phyloP scores from a whole-genome alignment of 2,113 vertebrate genomes.

The Ictalurus punctatus region DNA sequence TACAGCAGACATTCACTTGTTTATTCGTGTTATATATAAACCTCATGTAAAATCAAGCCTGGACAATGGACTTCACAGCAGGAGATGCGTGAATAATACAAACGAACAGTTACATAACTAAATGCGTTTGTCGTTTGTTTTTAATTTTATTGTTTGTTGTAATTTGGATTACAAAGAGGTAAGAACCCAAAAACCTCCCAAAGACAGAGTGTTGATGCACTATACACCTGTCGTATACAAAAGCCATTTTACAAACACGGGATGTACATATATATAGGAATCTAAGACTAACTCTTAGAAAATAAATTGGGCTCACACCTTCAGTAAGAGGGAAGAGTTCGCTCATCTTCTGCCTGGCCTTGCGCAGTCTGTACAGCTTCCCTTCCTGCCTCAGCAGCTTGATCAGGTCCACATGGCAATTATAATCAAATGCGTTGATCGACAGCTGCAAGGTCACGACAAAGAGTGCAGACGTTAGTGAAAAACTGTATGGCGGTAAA shows the following conservation, averaged over 20 bases:
- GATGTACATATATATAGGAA: background rate
- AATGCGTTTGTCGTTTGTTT: too few relatives aligned
- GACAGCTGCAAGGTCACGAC: slow-evolving; percentile 76
- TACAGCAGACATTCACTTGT: background rate
- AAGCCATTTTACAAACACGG: background rate
- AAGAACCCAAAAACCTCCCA: background rate
- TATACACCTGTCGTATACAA: background rate
- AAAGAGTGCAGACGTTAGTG: background rate
- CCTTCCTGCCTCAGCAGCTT: slow-evolving; percentile 90
- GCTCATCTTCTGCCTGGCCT: slow-evolving; percentile 94
- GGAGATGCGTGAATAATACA: background rate
- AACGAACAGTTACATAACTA: background rate
- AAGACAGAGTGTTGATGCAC: background rate
- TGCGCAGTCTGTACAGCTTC: slow-evolving; percentile 80
- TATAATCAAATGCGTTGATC: slow-evolving; percentile 94
- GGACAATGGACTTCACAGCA: background rate
- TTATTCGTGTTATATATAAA: background rate
- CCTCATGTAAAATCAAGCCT: background rate
- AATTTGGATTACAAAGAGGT: background rate
- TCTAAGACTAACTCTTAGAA: background rate
- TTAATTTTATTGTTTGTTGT: background rate
- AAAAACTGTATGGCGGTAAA: background rate
- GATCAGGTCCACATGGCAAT: slow-evolving; percentile 94
- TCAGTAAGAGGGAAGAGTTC: slow-evolving; percentile 94
- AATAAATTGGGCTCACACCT: slow-evolving; percentile 70